Conservation (phyloP, 2,797 vertebrate species). For the Galago senegalensis region DNA sequence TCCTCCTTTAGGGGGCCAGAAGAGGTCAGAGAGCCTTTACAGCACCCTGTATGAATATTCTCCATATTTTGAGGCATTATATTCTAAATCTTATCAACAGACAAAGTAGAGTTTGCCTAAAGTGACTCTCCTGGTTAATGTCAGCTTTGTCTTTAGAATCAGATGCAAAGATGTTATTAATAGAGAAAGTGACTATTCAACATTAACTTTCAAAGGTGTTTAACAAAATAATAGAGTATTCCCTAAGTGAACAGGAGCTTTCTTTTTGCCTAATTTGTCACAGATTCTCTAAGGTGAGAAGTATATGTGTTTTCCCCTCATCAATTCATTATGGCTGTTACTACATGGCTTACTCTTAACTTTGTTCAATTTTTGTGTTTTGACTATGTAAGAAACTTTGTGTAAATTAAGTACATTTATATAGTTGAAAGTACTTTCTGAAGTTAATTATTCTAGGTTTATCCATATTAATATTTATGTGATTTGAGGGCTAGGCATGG, state of each 20-base stretch:
- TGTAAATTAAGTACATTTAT: not conserved
- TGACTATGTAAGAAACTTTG: not conserved
- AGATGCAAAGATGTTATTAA: not conserved
- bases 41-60: too few relatives aligned
- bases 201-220: slow-evolving; percentile 17
- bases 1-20: not conserved
- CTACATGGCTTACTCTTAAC: not conserved
- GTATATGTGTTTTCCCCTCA: not conserved
- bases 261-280: slow-evolving; percentile 34
- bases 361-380: not conserved
- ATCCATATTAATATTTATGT: not conserved
- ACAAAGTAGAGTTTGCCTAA: slow-evolving; percentile 1
- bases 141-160: slow-evolving; percentile 32
- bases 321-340: not conserved
- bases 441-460: slow-evolving; percentile 47
- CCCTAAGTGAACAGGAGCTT: slow-evolving; percentile 26
- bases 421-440: not conserved
- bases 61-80: not conserved
- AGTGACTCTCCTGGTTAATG: not conserved
- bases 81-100: not conserved
- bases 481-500: not conserved
- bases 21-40: not conserved
- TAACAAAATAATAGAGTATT: not conserved
- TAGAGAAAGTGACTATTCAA: not conserved
- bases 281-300: slow-evolving; percentile 55